A percentile compares a stretch with the other conserved stretches of the same genome.
Conservation (phyloP, 2,797 vertebrate genomes). For the Halcyon chelicuti region DNA sequence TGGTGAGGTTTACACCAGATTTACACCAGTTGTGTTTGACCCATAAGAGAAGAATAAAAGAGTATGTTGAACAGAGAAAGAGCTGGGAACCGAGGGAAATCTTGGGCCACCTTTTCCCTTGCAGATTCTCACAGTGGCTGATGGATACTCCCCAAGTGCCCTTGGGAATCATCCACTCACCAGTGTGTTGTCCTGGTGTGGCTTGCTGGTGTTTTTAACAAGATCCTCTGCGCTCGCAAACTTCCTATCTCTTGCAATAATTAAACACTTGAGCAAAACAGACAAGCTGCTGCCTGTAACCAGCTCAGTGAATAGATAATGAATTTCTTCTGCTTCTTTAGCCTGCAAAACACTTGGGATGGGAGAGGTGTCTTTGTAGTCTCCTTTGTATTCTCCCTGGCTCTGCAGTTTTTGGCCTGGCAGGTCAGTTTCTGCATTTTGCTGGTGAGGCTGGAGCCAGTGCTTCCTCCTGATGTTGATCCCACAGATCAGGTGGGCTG, state of each 20-base stretch:
- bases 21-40: background rate
- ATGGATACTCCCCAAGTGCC: background rate
- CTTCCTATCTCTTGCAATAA: background rate
- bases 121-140: background rate
- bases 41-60: background rate
- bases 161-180: background rate
- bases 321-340: background rate
- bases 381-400: background rate
- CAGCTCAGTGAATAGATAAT: background rate
- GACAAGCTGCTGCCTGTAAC: background rate
- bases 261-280: slow-evolving; percentile 6
- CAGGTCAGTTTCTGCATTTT: background rate
- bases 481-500: background rate
- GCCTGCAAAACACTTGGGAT: background rate
- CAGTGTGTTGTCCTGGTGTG: background rate
- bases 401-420: background rate
- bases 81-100: background rate
- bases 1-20: background rate
- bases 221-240: background rate
- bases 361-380: background rate
- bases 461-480: background rate
- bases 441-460: background rate
- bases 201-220: background rate
- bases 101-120: background rate
- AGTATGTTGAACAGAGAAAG: background rate